These are phyloP conservation scores for Anolis sagrei DNA, from an alignment of 2,113 vertebrate genomes.

Conservation along the genomic window DNA sequence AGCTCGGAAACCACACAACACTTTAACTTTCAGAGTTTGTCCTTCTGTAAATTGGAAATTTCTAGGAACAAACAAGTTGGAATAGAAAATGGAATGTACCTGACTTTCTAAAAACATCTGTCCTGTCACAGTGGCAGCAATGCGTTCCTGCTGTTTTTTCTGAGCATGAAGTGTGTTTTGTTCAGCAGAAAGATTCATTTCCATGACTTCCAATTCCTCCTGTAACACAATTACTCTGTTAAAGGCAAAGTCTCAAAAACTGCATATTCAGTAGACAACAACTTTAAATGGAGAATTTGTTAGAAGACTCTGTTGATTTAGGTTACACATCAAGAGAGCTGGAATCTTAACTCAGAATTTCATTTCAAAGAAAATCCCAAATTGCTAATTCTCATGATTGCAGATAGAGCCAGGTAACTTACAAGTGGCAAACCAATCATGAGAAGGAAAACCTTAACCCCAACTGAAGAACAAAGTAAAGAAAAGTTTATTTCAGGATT, in stretches of 20 bases:
- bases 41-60: background rate
- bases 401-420: background rate
- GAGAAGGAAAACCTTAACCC: background rate
- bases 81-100: slow-evolving; percentile 70
- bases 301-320: background rate
- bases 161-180: slow-evolving; percentile 85
- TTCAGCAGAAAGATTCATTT: slow-evolving; percentile 84
- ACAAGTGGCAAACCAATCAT: background rate
- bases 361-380: background rate
- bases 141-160: slow-evolving; percentile 91
- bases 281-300: background rate
- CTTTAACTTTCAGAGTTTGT: background rate
- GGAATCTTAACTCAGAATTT: background rate
- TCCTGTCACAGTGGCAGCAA: slow-evolving; percentile 91
- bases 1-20: too few species aligned
- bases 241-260: slow-evolving; percentile 16
- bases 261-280: background rate
- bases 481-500: too few species aligned
- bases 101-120: slow-evolving; percentile 98
- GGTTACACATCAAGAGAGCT: background rate
- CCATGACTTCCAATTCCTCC: slow-evolving; percentile 88
- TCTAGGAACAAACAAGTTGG: background rate
- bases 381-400: background rate
- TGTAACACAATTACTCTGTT: slow-evolving; percentile 61
- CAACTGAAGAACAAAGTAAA: too few species aligned